phyloP scores from a whole-genome alignment of 2,797 vertebrate genomes.

The Taeniopygia guttata region DNA sequence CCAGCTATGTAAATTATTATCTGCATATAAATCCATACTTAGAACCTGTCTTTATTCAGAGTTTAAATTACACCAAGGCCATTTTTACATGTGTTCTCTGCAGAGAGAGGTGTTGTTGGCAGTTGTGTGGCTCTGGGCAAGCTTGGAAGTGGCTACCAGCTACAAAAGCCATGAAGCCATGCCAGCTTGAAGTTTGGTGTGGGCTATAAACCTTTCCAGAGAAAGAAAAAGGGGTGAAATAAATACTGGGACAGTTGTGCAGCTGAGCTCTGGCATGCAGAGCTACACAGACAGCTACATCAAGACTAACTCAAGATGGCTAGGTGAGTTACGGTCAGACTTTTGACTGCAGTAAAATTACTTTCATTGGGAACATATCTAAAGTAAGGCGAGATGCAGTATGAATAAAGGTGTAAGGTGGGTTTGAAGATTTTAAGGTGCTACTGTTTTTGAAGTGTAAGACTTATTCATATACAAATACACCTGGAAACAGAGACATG shows the following conservation, averaged over 20 bases:
- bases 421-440: background rate
- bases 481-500: slow-evolving; percentile 17
- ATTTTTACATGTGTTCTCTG: background rate
- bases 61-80: background rate
- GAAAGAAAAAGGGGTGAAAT: background rate
- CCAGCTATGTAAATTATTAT: background rate
- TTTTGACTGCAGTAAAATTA: background rate
- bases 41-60: background rate
- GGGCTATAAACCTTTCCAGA: background rate
- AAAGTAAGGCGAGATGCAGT: background rate
- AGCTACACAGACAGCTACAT: background rate
- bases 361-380: background rate
- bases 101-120: background rate
- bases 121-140: background rate
- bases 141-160: background rate
- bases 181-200: background rate
- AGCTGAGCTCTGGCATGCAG: background rate
- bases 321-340: background rate
- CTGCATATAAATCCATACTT: background rate
- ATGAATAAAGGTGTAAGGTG: background rate
- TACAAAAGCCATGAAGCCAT: background rate
- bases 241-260: background rate
- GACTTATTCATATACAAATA: background rate
- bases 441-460: background rate
- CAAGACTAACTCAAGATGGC: background rate